phyloP scores from a whole-genome alignment of 92 coral and sea anemone genomes.

The Epizoanthus ramosus region DNA sequence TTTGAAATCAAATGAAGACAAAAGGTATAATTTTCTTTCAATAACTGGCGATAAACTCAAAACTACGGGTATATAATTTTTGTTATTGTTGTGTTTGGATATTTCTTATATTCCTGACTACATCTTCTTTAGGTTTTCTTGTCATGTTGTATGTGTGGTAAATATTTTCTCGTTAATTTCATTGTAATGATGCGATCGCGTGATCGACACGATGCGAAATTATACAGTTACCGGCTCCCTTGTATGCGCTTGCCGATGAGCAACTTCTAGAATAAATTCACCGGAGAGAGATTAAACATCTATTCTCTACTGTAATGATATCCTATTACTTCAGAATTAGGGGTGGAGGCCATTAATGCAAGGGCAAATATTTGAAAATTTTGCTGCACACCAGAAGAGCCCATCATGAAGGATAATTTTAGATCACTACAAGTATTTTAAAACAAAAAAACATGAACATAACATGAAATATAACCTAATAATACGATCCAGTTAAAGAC shows the following conservation, averaged over 20 bases:
- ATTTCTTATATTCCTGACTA: constrained; percentile 20
- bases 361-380: constrained; percentile 17
- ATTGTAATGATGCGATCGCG: constrained; percentile 23
- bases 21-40: no score
- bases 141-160: constrained; percentile 22
- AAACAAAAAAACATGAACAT: constrained; percentile 2
- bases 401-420: constrained; percentile 21
- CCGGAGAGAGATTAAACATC: constrained; percentile 20
- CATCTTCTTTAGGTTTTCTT: constrained; percentile 21
- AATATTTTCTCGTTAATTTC: constrained; percentile 20
- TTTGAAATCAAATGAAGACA: no score
- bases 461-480: constrained; percentile 13
- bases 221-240: constrained; percentile 23
- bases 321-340: constrained; percentile 21
- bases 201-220: constrained; percentile 13
- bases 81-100: constrained; percentile 21
- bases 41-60: no score
- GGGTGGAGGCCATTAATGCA: constrained; percentile 22
- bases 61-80: constrained; percentile 18
- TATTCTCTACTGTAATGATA: constrained; percentile 19
- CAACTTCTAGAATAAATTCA: constrained; percentile 20
- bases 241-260: constrained; percentile 25
- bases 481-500: no score
- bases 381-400: constrained; percentile 24
- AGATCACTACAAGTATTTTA: no score